Conservation (phyloP, 2,888 invertebrate genomes). For the Diadegma fenestrale region DNA sequence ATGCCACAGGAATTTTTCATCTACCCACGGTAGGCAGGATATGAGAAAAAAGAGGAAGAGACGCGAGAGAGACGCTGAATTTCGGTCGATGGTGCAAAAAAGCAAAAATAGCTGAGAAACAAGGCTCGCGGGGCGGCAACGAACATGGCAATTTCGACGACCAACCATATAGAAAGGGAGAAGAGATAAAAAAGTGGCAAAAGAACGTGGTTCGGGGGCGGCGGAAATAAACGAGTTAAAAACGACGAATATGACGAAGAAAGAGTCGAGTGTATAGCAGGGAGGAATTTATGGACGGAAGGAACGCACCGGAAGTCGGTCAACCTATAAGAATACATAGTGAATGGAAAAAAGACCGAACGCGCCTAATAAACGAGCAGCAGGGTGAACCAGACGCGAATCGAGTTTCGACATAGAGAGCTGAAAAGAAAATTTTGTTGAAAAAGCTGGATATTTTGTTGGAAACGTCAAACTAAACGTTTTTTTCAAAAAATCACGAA, state of each 20-base stretch:
- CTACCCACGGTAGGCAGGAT: conserved; percentile 36
- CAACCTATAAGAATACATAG: conserved; percentile 66
- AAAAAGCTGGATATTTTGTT: too few relatives aligned
- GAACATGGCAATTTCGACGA: conserved; percentile 49
- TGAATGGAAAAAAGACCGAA: conserved; percentile 59
- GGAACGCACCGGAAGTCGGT: conserved; percentile 74
- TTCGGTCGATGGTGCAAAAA: conserved; percentile 61
- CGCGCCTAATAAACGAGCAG: conserved; percentile 50
- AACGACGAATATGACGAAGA: conserved; percentile 53
- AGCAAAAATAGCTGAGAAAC: conserved; percentile 52
- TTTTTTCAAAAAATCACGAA: too few relatives aligned
- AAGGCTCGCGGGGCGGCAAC: conserved; percentile 25
- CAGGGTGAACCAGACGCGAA: conserved; percentile 37
- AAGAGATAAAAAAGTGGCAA: conserved; percentile 34
- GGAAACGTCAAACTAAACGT: too few relatives aligned
- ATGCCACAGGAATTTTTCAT: conserved; percentile 60
- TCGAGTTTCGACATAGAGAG: not conserved
- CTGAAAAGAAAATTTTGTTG: too few relatives aligned
- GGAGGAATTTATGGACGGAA: conserved; percentile 58
- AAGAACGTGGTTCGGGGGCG: conserved; percentile 8
- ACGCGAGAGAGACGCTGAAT: conserved; percentile 35
- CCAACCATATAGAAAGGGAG: conserved; percentile 35
- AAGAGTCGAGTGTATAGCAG: conserved; percentile 26
- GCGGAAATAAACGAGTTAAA: conserved; percentile 17
- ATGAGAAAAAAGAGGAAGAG: conserved; percentile 38